Conservation (phyloP, 1,140 invertebrate genomes). For the Trachymyrmex cornetzi region DNA sequence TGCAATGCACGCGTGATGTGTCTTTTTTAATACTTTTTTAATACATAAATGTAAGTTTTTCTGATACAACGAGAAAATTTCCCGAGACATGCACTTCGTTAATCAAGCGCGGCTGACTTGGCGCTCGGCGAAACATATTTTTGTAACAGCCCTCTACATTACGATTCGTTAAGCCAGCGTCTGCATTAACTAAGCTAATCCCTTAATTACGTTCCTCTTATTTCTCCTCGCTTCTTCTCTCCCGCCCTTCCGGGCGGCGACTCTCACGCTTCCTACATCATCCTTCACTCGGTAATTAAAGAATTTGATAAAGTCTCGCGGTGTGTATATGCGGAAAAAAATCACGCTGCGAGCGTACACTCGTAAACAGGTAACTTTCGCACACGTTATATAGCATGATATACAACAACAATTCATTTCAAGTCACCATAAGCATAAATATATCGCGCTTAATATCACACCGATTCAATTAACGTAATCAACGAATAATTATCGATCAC, state of each 20-base stretch:
- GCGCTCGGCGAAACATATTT: constrained; percentile 65
- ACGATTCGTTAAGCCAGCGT: constrained; percentile 73
- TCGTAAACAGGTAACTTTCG: constrained; percentile 33
- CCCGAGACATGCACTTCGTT: constrained; percentile 16
- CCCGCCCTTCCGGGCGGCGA: constrained; percentile 46
- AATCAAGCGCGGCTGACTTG: constrained; percentile 59
- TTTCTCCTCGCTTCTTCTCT: constrained; percentile 64
- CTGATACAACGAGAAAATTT: constrained; percentile 48
- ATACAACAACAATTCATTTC: constrained; percentile 40
- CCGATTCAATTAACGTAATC: constrained; percentile 56
- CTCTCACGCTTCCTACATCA: constrained; percentile 54
- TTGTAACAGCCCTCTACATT: constrained; percentile 60
- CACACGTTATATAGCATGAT: constrained; percentile 43
- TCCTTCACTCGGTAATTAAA: constrained; percentile 63
- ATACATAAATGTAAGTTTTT: constrained; percentile 15
- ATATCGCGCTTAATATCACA: constrained; percentile 45
- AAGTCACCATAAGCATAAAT: constrained; percentile 46
- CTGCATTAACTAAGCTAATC: constrained; percentile 72
- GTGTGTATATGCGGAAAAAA: constrained; percentile 30
- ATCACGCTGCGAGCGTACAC: neutral
- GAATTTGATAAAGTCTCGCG: constrained; percentile 57
- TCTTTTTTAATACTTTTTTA: neutral
- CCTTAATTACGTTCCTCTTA: constrained; percentile 70
- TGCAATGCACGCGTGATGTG: neutral
- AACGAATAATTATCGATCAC: constrained; percentile 28